Evolutionary conservation across 2,113 vertebrate genomes (phyloP).

Genomic region (Rhizomys pruinosus): DNA sequence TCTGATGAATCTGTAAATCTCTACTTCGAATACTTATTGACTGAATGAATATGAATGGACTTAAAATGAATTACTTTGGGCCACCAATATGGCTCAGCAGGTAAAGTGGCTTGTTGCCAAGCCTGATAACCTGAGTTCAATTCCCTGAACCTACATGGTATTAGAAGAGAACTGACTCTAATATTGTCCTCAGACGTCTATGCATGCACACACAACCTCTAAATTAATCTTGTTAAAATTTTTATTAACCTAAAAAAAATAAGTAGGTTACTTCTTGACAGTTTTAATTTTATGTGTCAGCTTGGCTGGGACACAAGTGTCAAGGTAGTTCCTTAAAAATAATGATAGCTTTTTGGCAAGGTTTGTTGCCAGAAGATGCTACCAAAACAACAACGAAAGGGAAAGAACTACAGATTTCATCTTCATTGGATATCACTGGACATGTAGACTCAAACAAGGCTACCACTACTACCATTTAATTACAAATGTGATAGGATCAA

Average conservation of each 20-base stretch:
- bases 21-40: not conserved
- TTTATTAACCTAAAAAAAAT: not conserved
- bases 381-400: not conserved
- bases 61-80: not conserved
- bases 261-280: slow-evolving; percentile 3
- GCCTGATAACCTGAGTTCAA: not conserved
- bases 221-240: not conserved
- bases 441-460: not conserved
- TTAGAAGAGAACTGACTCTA: not conserved
- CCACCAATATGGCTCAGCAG: no score
- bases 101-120: not conserved
- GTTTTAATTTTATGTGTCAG: slow-evolving; percentile 1
- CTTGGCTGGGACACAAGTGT: not conserved
- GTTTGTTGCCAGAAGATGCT: not conserved
- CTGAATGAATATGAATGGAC: not conserved
- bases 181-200: not conserved
- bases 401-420: not conserved
- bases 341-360: not conserved
- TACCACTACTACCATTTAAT: not conserved
- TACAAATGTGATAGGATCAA: not conserved
- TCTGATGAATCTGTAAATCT: not conserved
- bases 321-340: not conserved
- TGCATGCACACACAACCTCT: not conserved
- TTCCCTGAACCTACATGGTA: not conserved
- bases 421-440: no score